These are phyloP conservation scores for Cosmopolites sordidus DNA, from an alignment of 2,888 invertebrate species.

Conservation along the genomic window DNA sequence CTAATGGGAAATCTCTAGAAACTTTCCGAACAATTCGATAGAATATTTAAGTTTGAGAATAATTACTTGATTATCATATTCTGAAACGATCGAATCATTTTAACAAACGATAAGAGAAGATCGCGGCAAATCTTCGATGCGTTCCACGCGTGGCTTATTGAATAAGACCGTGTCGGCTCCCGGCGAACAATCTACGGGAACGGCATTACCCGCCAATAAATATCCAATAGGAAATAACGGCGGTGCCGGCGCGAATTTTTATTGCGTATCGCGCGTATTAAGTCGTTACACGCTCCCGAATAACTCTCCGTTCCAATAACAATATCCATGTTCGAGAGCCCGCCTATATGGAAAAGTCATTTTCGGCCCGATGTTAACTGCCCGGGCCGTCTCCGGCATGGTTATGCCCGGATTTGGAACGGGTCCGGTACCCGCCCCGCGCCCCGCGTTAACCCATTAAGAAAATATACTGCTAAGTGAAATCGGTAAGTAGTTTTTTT, in stretches of 20 bases:
- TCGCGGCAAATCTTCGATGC: too few relatives aligned
- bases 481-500: slow-evolving; percentile 1
- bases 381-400: slow-evolving; percentile 26
- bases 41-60: too few relatives aligned
- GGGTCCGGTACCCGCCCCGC: slow-evolving; percentile 8
- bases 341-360: slow-evolving; percentile 27
- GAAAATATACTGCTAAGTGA: slow-evolving; percentile 27
- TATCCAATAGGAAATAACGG: slow-evolving; percentile 6
- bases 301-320: slow-evolving; percentile 26
- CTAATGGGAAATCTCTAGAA: too few relatives aligned
- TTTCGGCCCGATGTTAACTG: slow-evolving; percentile 24
- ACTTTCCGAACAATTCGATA: too few relatives aligned
- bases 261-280: slow-evolving; percentile 15
- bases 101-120: too few relatives aligned
- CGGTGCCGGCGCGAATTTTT: slow-evolving; percentile 10
- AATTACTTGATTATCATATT: too few relatives aligned
- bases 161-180: too few relatives aligned
- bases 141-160: too few relatives aligned
- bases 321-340: slow-evolving; percentile 26
- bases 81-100: too few relatives aligned
- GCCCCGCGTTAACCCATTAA: slow-evolving; percentile 22
- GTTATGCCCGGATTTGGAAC: slow-evolving; percentile 26
- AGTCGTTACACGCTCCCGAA: slow-evolving; percentile 25
- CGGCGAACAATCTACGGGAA: too few relatives aligned
- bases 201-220: not conserved